Percentiles rank a stretch among this genome's conserved stretches.
These are phyloP conservation scores for Poeciliopsis prolifica DNA, from an alignment of 2,113 vertebrate genomes.

Conservation along the genomic window DNA sequence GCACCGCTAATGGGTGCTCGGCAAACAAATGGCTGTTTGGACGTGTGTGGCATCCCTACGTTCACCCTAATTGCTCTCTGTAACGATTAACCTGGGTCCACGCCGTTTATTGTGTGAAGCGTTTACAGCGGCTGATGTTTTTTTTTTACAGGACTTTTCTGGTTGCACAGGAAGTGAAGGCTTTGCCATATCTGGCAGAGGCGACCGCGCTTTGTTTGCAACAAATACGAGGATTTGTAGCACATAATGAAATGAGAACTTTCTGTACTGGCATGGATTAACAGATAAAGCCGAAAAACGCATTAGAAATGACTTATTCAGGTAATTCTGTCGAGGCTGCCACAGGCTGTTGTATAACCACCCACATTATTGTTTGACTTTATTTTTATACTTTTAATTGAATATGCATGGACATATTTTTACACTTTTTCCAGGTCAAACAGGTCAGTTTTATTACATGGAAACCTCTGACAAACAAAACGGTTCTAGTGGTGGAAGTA, in stretches of 20 bases:
- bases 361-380: too few species aligned
- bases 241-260: not conserved
- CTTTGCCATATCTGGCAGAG: constrained; percentile 52
- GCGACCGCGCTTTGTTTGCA: constrained; percentile 43
- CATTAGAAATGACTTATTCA: too few species aligned
- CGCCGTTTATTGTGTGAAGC: constrained; percentile 2
- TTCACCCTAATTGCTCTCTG: constrained; percentile 10
- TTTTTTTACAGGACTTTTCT: constrained; percentile 24
- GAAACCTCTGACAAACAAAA: too few species aligned
- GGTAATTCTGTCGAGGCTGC: too few species aligned
- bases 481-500: too few species aligned
- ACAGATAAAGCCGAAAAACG: too few species aligned
- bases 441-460: too few species aligned
- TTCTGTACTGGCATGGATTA: not conserved
- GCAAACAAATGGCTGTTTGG: not conserved
- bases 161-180: constrained; percentile 39
- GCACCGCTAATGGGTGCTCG: not conserved
- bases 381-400: too few species aligned
- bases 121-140: constrained; percentile 14
- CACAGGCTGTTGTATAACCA: too few species aligned
- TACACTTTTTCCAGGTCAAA: too few species aligned
- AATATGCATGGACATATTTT: too few species aligned
- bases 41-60: not conserved
- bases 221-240: constrained; percentile 50
- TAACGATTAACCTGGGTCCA: not conserved